Percentiles rank a stretch among this genome's conserved stretches.
phyloP scores from a whole-genome alignment of 1,140 invertebrate species.

The Venturia canescens region DNA sequence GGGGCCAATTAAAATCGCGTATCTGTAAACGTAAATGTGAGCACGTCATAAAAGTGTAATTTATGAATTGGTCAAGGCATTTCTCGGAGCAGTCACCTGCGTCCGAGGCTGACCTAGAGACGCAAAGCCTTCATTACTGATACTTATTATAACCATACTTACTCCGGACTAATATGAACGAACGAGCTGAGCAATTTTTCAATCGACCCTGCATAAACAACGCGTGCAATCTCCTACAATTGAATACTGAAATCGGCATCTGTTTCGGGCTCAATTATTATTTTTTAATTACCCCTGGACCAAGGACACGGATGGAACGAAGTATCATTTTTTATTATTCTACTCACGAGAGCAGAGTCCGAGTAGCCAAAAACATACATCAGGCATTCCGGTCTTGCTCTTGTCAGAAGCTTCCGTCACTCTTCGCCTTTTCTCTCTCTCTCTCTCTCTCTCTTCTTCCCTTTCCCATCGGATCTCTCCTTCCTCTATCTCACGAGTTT shows the following conservation, averaged over 20 bases:
- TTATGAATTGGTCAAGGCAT: conserved; percentile 45
- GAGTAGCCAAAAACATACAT: too few relatives aligned
- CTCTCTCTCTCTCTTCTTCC: background rate
- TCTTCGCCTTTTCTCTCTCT: too few relatives aligned
- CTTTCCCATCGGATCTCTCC: too few relatives aligned
- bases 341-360: too few relatives aligned
- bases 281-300: too few relatives aligned
- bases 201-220: conserved; percentile 33
- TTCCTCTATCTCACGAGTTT: background rate
- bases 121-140: background rate
- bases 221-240: conserved; percentile 28
- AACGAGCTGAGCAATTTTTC: conserved; percentile 28
- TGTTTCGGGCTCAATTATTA: background rate
- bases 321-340: too few relatives aligned
- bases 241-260: background rate
- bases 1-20: conserved; percentile 21
- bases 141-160: conserved; percentile 11
- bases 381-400: too few relatives aligned
- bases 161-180: background rate
- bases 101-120: conserved; percentile 39
- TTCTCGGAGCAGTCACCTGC: conserved; percentile 40
- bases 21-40: background rate
- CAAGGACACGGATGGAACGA: too few relatives aligned
- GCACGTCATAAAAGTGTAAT: conserved; percentile 10
- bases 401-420: background rate